A percentile compares a stretch with the other conserved stretches of the same genome.
Evolutionary conservation across 2,888 invertebrate genomes (phyloP).

Genomic region (Morinoia aosen): DNA sequence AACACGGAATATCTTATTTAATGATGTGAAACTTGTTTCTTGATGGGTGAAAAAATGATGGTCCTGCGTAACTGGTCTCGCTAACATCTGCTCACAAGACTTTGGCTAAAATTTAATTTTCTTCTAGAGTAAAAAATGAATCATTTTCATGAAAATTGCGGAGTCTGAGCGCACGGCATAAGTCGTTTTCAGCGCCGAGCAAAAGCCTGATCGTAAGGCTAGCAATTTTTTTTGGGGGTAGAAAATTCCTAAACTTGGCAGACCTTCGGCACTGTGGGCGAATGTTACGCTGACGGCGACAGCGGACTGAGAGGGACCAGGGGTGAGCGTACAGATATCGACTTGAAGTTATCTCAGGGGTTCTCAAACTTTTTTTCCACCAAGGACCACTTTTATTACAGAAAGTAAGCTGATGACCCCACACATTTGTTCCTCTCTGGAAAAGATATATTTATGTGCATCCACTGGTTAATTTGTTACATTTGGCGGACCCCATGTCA

Average conservation of each 20-base stretch:
- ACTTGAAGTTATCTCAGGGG: too few species aligned
- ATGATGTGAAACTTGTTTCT: neutral
- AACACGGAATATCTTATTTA: neutral
- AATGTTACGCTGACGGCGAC: neutral
- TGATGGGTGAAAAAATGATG: neutral
- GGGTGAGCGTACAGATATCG: neutral
- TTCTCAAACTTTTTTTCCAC: too few species aligned
- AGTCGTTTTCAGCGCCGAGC: neutral
- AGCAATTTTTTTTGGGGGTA: neutral
- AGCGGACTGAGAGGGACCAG: neutral
- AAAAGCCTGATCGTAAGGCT: neutral
- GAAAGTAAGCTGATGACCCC: too few species aligned
- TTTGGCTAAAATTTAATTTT: neutral
- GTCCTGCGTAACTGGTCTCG: neutral
- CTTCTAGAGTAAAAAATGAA: neutral
- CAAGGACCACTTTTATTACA: too few species aligned
- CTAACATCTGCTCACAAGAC: neutral
- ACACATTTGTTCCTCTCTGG: too few species aligned
- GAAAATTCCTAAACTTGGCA: neutral
- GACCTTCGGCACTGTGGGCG: neutral
- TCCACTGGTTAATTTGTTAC: too few species aligned
- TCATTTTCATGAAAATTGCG: neutral
- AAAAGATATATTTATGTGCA: too few species aligned
- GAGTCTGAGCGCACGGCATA: neutral
- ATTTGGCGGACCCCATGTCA: too few species aligned